These are phyloP conservation scores for Symphodus melops DNA, from an alignment of 2,113 vertebrate genomes.

Conservation along the genomic window DNA sequence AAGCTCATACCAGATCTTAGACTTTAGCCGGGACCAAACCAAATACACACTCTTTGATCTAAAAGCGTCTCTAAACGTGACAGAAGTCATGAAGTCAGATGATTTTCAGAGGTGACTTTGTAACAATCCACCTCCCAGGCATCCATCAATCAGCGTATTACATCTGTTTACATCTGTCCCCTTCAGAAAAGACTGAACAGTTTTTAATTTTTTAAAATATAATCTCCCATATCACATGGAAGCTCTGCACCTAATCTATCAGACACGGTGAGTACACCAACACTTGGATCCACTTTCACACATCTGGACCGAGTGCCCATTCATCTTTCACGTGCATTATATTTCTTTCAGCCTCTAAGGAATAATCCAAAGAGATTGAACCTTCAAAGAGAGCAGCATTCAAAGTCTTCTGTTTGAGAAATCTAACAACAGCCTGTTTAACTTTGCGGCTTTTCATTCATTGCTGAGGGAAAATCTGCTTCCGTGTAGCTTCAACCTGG, in stretches of 20 bases:
- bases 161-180: slow-evolving; percentile 46
- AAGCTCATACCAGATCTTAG: slow-evolving; percentile 69
- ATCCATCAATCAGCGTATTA: slow-evolving; percentile 25
- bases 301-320: slow-evolving; percentile 21
- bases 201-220: slow-evolving; percentile 73
- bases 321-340: slow-evolving; percentile 25
- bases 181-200: slow-evolving; percentile 60
- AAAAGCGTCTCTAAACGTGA: slow-evolving; percentile 34
- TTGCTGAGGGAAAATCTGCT: slow-evolving; percentile 27
- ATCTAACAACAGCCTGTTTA: slow-evolving; percentile 19
- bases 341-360: slow-evolving; percentile 21
- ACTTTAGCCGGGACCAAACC: slow-evolving; percentile 43
- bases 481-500: not conserved
- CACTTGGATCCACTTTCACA: slow-evolving; percentile 21
- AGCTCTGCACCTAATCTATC: slow-evolving; percentile 59
- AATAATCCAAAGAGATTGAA: slow-evolving; percentile 28
- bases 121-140: slow-evolving; percentile 16
- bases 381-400: slow-evolving; percentile 46
- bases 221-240: slow-evolving; percentile 53
- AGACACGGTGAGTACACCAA: slow-evolving; percentile 30
- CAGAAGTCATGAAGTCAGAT: slow-evolving; percentile 25
- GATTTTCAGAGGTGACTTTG: slow-evolving; percentile 27
- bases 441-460: slow-evolving; percentile 10
- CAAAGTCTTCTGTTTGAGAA: slow-evolving; percentile 15
- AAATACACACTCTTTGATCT: slow-evolving; percentile 33